Percentiles rank a stretch among this genome's conserved stretches.
Conservation (phyloP, 2,113 vertebrate species). For the Nesoenas mayeri region DNA sequence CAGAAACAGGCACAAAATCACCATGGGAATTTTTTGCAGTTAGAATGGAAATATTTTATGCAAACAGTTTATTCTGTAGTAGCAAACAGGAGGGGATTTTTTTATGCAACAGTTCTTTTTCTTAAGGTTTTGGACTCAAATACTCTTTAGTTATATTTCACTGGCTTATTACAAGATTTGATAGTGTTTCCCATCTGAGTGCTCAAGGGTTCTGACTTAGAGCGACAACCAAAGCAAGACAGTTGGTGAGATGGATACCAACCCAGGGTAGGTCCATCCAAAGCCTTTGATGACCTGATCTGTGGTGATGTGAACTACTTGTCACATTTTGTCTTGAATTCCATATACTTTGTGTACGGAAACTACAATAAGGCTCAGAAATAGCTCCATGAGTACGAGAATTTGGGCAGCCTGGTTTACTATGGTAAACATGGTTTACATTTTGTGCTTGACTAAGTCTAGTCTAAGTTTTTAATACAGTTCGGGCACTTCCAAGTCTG, state of each 20-base stretch:
- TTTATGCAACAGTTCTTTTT: background rate
- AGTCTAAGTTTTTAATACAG: background rate
- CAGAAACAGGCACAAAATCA: slow-evolving; percentile 1
- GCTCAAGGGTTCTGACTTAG: background rate
- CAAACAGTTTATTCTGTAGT: background rate
- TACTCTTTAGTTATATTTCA: background rate
- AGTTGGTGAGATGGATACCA: background rate
- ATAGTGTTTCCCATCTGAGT: fast-evolving
- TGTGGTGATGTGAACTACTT: background rate
- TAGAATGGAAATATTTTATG: background rate
- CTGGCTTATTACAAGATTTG: background rate
- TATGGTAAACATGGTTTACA: too few species aligned
- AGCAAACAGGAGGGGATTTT: background rate
- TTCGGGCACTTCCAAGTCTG: background rate
- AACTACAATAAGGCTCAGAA: background rate
- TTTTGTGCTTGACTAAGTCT: background rate
- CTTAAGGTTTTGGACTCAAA: background rate
- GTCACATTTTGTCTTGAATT: background rate
- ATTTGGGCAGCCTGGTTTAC: background rate
- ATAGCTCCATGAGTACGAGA: background rate
- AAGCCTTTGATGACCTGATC: background rate
- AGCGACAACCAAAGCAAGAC: background rate
- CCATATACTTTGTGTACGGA: fast-evolving
- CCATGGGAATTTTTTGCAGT: background rate
- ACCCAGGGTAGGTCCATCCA: background rate